Evolutionary conservation across 1,140 invertebrate species (phyloP), one percentile per base, ranked within the genome.

Genomic region (Subanguina moxae): DNA sequence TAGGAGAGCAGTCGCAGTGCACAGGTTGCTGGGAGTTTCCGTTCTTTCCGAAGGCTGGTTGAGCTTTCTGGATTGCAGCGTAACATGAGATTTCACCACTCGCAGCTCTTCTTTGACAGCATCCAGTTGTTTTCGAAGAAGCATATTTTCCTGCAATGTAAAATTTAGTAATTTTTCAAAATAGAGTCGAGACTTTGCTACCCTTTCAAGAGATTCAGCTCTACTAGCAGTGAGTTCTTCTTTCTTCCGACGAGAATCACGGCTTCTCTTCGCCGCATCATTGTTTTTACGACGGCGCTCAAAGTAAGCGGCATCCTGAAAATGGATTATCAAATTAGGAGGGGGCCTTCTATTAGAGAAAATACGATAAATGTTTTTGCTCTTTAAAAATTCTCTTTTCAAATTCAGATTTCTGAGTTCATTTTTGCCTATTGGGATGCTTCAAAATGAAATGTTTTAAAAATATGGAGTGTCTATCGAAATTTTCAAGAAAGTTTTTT

Each of bases 251-350:
- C 58, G 59, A 11, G 90, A 88, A 76, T 97, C 93, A 43, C 94
- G 86, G 0, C 91, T 94, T 65, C 92, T 86, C 83, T 97, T 97
- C 0, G 94, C 94, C 0, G 94, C 93, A 72, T 90, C 91, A 82
- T 97, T 97, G 82, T 97, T 96, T 82, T 93, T 93, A 65, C 89
- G 87, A 11, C 93, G 84, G 66, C 91, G 86, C 78, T 93, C 56
- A 65, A 66, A 0, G 23, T 65, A 65, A 19, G 67, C 32, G 9
- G 64, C 1, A 28, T 70, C 25, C 57, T 70, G 15, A n/a, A 27
- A 65, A 19, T 46, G 42, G 1, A 15, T 0, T 23, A 43, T 52
- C 48, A 28, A 13, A 62, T 62, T 45, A 48, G n/a, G n/a, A n/a
- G n/a, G n/a, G n/a, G n/a, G n/a, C n/a, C n/a, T n/a, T n/a, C n/a